phyloP scores from a whole-genome alignment of 2,113 vertebrate genomes.

The Antechinus stuartii region DNA sequence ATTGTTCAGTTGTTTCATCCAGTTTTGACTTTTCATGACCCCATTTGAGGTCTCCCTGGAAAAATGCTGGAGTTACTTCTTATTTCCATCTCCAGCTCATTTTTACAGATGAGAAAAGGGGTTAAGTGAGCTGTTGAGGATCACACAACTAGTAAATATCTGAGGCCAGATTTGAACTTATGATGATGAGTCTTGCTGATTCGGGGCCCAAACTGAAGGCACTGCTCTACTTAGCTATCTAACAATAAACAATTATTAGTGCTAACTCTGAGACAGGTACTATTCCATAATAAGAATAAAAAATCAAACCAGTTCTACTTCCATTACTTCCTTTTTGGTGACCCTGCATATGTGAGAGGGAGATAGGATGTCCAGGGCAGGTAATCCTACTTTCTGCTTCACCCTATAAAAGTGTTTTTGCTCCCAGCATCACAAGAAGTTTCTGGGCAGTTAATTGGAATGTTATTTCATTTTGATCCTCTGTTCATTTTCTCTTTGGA shows the following conservation, averaged over 20 bases:
- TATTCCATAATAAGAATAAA: background rate
- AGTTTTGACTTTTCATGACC: background rate
- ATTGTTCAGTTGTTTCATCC: background rate
- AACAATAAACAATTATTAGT: background rate
- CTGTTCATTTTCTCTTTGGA: background rate
- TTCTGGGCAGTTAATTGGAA: background rate
- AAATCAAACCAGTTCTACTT: background rate
- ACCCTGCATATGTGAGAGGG: background rate
- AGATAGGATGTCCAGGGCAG: background rate
- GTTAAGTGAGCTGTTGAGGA: background rate
- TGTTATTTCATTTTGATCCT: background rate
- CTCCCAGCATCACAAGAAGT: background rate
- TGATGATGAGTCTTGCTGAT: background rate
- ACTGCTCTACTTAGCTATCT: background rate
- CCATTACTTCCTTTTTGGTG: background rate
- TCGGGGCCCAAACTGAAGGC: too few species aligned
- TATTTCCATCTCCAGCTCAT: background rate
- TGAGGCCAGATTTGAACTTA: background rate
- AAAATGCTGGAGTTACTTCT: background rate
- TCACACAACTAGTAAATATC: background rate
- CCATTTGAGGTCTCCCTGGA: background rate
- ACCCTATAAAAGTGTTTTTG: background rate
- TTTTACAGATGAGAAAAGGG: background rate
- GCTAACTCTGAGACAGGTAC: background rate
- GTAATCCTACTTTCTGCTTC: background rate